Conservation (phyloP, 2,888 invertebrate species). For the Xanthia icteritia region DNA sequence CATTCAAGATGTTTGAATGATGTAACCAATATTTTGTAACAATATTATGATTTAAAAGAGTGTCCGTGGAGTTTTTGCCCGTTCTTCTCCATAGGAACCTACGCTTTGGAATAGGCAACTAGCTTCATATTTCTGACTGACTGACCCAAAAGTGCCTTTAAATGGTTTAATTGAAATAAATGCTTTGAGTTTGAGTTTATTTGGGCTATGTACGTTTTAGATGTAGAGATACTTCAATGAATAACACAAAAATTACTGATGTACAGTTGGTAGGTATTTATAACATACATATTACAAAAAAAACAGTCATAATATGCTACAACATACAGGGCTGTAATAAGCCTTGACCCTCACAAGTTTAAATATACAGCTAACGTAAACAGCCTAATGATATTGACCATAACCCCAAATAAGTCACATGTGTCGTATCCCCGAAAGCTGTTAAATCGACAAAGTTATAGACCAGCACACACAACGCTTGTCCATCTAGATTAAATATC, state of each 20-base stretch:
- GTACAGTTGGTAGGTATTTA: not conserved
- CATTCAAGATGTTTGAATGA: not conserved
- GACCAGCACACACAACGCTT: slow-evolving; percentile 31
- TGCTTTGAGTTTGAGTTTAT: too few relatives aligned
- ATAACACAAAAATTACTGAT: not conserved
- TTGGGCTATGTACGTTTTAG: not conserved
- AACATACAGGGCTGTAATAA: not conserved
- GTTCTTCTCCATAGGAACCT: too few relatives aligned
- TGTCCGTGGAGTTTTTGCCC: too few relatives aligned
- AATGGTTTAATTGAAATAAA: too few relatives aligned
- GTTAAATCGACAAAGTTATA: slow-evolving; percentile 48
- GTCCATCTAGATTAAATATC: slow-evolving; percentile 53
- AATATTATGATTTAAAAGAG: too few relatives aligned
- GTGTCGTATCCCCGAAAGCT: slow-evolving; percentile 37
- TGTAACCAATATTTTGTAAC: too few relatives aligned
- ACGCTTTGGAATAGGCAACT: too few relatives aligned
- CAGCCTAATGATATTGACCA: slow-evolving; percentile 29
- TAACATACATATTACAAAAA: not conserved
- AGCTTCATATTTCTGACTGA: too few relatives aligned
- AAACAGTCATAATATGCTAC: not conserved
- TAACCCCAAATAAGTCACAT: slow-evolving; percentile 36
- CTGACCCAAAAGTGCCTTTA: too few relatives aligned
- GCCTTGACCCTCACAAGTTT: not conserved
- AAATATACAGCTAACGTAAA: slow-evolving; percentile 13
- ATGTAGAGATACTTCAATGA: not conserved